Evolutionary conservation across 2,888 invertebrate genomes (phyloP).

Genomic region (Monochamus alternatus): DNA sequence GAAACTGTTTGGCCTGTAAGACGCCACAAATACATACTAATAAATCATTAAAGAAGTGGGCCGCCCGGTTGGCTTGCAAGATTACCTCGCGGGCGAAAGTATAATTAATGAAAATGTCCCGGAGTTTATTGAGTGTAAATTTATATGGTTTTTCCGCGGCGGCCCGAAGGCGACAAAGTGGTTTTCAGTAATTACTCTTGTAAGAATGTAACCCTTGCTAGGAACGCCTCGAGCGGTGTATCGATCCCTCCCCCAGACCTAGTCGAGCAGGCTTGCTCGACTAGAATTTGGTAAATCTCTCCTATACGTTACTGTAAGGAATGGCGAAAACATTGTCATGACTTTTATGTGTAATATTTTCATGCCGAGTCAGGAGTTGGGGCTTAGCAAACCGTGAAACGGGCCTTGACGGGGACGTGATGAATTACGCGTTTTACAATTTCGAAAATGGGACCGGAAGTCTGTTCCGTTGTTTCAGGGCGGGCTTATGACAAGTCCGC

Average conservation of each 20-base stretch:
- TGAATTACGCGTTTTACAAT: neutral
- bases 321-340: conserved; percentile 20
- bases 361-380: neutral
- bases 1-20: neutral
- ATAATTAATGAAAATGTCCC: conserved; percentile 49
- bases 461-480: no score
- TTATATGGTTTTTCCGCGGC: conserved; percentile 53
- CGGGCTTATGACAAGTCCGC: no score
- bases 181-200: conserved; percentile 59
- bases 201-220: conserved; percentile 59
- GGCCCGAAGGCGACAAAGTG: conserved; percentile 57
- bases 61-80: conserved; percentile 19
- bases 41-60: conserved; percentile 1
- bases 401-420: neutral
- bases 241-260: conserved; percentile 47
- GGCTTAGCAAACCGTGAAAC: conserved; percentile 23
- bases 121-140: conserved; percentile 55
- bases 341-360: conserved; percentile 30
- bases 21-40: neutral
- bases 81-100: conserved; percentile 34
- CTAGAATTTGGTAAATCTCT: conserved; percentile 27
- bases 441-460: neutral
- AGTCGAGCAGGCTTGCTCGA: conserved; percentile 1
- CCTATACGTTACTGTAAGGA: conserved; percentile 27
- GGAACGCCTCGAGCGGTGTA: conserved; percentile 54